Percentiles rank a stretch among this genome's conserved stretches.
phyloP scores from a whole-genome alignment of 2,888 invertebrate genomes.

The Mechanitis messenoides region DNA sequence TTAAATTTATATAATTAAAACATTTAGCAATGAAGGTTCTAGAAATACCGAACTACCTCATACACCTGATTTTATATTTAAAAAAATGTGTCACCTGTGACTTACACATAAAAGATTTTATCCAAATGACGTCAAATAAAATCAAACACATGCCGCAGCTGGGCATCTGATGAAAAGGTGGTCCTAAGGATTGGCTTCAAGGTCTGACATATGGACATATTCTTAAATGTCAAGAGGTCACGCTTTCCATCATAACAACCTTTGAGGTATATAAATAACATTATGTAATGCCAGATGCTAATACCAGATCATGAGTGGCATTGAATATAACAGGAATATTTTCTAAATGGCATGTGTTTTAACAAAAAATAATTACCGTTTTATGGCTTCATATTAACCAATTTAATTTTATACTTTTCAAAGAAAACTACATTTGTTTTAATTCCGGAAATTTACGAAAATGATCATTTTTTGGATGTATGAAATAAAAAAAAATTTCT shows the following conservation, averaged over 20 bases:
- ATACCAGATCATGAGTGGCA: neutral
- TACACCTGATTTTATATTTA: neutral
- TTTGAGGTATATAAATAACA: neutral
- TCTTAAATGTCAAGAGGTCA: slow-evolving; percentile 15
- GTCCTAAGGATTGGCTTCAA: slow-evolving; percentile 14
- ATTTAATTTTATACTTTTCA: too few relatives aligned
- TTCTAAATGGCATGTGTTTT: neutral
- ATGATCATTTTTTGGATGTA: too few relatives aligned
- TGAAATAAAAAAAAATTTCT: too few relatives aligned
- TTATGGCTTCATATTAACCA: too few relatives aligned
- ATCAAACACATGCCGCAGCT: slow-evolving; percentile 25
- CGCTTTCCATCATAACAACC: slow-evolving; percentile 1
- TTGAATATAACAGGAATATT: neutral
- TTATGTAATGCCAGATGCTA: slow-evolving; percentile 2
- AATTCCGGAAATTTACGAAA: too few relatives aligned
- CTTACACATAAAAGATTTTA: neutral
- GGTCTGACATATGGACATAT: slow-evolving; percentile 15
- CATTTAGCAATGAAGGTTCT: too few relatives aligned
- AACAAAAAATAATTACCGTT: too few relatives aligned
- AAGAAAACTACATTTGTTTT: too few relatives aligned
- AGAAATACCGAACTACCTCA: too few relatives aligned
- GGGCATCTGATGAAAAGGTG: slow-evolving; percentile 26
- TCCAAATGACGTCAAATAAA: slow-evolving; percentile 18
- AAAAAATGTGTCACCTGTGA: slow-evolving; percentile 3
- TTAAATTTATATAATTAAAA: too few relatives aligned